Percentiles rank a stretch among this genome's conserved stretches.
phyloP scores from a whole-genome alignment of 2,888 invertebrate species.

The Melolontha melolontha region DNA sequence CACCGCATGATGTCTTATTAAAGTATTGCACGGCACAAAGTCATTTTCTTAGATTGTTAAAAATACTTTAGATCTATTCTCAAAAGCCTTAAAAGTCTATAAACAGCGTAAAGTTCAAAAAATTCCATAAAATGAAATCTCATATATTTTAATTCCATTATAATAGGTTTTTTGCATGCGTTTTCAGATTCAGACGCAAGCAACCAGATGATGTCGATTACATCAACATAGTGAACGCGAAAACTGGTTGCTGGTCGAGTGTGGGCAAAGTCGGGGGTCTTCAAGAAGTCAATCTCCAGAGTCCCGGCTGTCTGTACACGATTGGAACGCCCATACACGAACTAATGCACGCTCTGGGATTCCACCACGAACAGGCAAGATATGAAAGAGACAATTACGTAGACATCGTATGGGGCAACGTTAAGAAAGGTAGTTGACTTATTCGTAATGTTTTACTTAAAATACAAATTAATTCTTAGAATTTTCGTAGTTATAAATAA shows the following conservation, averaged over 20 bases:
- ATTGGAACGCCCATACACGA: slow-evolving; percentile 85
- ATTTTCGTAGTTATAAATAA: neutral
- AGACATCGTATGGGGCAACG: slow-evolving; percentile 75
- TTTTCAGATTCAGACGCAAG: slow-evolving; percentile 72
- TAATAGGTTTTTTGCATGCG: neutral
- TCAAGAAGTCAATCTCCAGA: slow-evolving; percentile 80
- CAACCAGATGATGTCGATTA: slow-evolving; percentile 74
- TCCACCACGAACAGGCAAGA: slow-evolving; percentile 86
- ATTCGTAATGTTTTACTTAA: neutral
- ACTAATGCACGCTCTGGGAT: slow-evolving; percentile 83
- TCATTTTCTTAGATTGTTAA: too few relatives aligned
- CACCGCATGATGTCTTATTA: too few relatives aligned
- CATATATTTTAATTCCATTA: too few relatives aligned
- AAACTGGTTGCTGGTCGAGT: slow-evolving; percentile 85
- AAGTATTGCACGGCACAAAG: too few relatives aligned
- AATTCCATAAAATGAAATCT: too few relatives aligned
- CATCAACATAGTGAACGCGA: slow-evolving; percentile 74
- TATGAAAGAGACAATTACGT: slow-evolving; percentile 80
- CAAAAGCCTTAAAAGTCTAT: too few relatives aligned
- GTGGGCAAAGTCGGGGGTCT: slow-evolving; percentile 78
- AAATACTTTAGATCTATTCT: too few relatives aligned
- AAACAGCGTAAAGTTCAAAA: too few relatives aligned
- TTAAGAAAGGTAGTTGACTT: slow-evolving; percentile 61
- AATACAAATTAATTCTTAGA: neutral
- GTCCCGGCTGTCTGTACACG: slow-evolving; percentile 78